Percentiles rank a stretch among this genome's conserved stretches.
These are phyloP conservation scores for Cloeon dipterum DNA, from an alignment of 2,888 invertebrate species.

Conservation along the genomic window DNA sequence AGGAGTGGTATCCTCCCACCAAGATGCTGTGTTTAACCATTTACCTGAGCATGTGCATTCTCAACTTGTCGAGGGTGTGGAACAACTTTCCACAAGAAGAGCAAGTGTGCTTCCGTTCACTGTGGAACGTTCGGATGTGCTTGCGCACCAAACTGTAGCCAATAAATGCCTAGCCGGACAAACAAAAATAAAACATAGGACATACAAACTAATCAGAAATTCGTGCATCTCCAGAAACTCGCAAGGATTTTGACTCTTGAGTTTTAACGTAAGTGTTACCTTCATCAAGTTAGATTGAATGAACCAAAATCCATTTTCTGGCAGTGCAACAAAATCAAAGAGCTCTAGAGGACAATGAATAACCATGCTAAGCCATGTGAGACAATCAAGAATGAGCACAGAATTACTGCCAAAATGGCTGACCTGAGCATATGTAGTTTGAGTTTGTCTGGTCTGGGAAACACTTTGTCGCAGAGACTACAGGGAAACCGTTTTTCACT, in stretches of 20 bases:
- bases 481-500: constrained; percentile 21
- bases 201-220: too few relatives aligned
- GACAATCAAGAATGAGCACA: too few relatives aligned
- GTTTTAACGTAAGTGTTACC: too few relatives aligned
- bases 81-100: constrained; percentile 43
- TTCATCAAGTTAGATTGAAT: too few relatives aligned
- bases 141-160: constrained; percentile 47
- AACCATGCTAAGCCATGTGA: too few relatives aligned
- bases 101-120: constrained; percentile 39
- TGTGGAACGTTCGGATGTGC: constrained; percentile 50
- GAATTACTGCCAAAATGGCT: constrained; percentile 2
- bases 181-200: constrained; percentile 9
- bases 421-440: constrained; percentile 22
- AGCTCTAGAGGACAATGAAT: too few relatives aligned
- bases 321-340: constrained; percentile 3
- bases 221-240: too few relatives aligned
- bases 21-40: too few relatives aligned
- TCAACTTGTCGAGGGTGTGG: constrained; percentile 43
- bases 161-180: constrained; percentile 24
- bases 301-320: constrained; percentile 2
- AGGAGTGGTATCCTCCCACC: too few relatives aligned
- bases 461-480: constrained; percentile 21
- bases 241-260: too few relatives aligned
- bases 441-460: constrained; percentile 25
- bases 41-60: constrained; percentile 40